Evolutionary conservation across 53 echinoderm and acorn worm genomes (phyloP).

Genomic region (Holothuria scabra): DNA sequence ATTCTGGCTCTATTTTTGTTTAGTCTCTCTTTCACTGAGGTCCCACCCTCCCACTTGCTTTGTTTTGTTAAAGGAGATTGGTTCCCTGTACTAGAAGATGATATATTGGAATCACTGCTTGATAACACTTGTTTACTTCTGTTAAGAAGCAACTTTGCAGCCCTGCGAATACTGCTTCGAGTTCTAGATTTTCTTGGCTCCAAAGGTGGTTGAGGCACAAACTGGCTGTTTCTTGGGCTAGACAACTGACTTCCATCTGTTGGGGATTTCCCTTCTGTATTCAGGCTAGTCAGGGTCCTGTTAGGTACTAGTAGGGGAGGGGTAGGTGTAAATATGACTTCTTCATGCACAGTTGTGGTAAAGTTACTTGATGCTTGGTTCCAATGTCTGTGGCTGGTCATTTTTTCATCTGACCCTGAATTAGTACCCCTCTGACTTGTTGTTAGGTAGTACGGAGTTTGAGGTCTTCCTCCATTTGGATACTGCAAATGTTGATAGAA

Average conservation of each 20-base stretch:
- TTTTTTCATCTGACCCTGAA: too few species aligned
- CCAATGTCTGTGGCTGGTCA: too few species aligned
- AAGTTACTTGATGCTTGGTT: neutral
- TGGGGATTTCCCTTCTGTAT: too few species aligned
- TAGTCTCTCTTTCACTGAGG: conserved; percentile 75
- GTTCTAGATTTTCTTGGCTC: conserved; percentile 80
- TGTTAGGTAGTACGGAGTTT: conserved; percentile 4
- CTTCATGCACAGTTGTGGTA: conserved; percentile 37
- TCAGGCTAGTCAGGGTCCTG: too few species aligned
- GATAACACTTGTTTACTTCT: conserved; percentile 84
- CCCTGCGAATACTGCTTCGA: conserved; percentile 80
- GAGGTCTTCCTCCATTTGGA: neutral
- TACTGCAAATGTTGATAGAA: too few species aligned
- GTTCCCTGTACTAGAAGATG: neutral
- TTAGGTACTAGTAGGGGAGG: neutral
- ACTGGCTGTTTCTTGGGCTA: neutral
- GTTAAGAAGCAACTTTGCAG: conserved; percentile 83
- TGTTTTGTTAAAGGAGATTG: conserved; percentile 29
- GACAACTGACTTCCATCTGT: neutral
- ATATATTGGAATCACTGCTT: conserved; percentile 44
- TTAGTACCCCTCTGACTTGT: neutral
- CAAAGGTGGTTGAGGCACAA: conserved; percentile 74
- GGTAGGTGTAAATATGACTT: conserved; percentile 11
- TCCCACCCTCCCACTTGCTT: conserved; percentile 37
- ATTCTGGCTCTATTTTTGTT: conserved; percentile 81